Evolutionary conservation across 2,888 invertebrate species (phyloP).

Genomic region (Teleogryllus oceanicus): DNA sequence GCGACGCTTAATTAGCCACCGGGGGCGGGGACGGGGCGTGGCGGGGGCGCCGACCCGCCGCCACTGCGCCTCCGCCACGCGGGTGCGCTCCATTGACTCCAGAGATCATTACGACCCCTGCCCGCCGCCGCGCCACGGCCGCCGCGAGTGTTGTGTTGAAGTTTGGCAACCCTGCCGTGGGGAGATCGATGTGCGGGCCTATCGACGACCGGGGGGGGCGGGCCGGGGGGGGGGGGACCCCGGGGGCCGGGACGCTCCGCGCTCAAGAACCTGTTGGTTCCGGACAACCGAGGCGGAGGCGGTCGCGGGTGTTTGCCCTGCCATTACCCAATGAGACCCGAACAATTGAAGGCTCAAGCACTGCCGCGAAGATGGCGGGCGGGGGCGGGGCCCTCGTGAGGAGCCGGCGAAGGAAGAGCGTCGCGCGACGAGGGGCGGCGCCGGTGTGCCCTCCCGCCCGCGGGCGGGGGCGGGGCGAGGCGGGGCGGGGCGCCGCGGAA

Average conservation of each 20-base stretch:
- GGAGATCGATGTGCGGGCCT: conserved; percentile 34
- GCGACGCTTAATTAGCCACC: conserved; percentile 5
- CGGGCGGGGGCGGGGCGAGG: no score
- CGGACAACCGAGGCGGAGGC: conserved; percentile 26
- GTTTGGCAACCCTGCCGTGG: conserved; percentile 35
- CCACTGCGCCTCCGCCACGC: background rate
- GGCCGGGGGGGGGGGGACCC: conserved; percentile 45
- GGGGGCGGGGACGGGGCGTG: background rate
- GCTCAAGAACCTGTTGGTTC: conserved; percentile 32
- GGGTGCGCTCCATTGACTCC: background rate
- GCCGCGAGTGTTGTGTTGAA: conserved; percentile 5
- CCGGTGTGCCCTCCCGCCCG: no score
- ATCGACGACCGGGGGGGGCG: conserved; percentile 37
- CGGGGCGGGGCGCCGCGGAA: no score
- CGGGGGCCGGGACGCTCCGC: no score
- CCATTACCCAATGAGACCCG: conserved; percentile 32
- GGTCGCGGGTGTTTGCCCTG: conserved; percentile 31
- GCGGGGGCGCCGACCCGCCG: background rate
- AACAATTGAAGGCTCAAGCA: conserved; percentile 36
- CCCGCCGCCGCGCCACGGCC: background rate
- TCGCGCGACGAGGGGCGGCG: no score
- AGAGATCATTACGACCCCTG: conserved; percentile 1
- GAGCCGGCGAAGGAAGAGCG: background rate
- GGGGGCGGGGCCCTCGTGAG: background rate
- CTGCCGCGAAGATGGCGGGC: conserved; percentile 23